Evolutionary conservation across 1,140 invertebrate species (phyloP).

Genomic region (Galendromus occidentalis): DNA sequence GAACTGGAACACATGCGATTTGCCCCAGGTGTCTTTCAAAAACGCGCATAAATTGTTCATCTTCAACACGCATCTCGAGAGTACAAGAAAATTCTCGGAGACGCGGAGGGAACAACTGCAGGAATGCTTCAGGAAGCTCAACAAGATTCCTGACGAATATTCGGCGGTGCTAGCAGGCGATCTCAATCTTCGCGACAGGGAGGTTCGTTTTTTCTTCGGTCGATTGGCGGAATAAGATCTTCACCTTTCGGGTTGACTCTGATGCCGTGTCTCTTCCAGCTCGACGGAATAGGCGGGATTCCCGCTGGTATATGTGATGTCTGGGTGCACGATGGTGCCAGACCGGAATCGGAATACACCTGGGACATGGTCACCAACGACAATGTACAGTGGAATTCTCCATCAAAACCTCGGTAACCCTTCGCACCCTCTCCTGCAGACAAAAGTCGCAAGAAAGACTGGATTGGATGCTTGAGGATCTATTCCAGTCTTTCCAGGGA

Average conservation of each 20-base stretch:
- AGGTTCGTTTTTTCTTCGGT: too few species aligned
- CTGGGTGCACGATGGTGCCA: conserved; percentile 35
- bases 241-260: background rate
- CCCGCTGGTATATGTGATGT: conserved; percentile 33
- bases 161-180: conserved; percentile 39
- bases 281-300: conserved; percentile 28
- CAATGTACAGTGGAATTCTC: conserved; percentile 23
- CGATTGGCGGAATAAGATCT: too few species aligned
- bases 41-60: conserved; percentile 30
- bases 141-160: conserved; percentile 18
- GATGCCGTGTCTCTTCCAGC: conserved; percentile 24
- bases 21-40: conserved; percentile 21
- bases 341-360: conserved; percentile 35
- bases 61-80: conserved; percentile 40
- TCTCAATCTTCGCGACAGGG: conserved; percentile 38
- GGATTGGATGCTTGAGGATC: too few species aligned
- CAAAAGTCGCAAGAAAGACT: too few species aligned
- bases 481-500: too few species aligned
- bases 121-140: conserved; percentile 27
- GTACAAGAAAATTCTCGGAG: conserved; percentile 30
- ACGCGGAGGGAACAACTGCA: conserved; percentile 33
- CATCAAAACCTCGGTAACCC: conserved; percentile 18
- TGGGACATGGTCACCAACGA: conserved; percentile 38
- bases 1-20: too few species aligned
- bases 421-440: too few species aligned